Conservation (phyloP, 2,888 invertebrate species). For the Stenurella melanura region DNA sequence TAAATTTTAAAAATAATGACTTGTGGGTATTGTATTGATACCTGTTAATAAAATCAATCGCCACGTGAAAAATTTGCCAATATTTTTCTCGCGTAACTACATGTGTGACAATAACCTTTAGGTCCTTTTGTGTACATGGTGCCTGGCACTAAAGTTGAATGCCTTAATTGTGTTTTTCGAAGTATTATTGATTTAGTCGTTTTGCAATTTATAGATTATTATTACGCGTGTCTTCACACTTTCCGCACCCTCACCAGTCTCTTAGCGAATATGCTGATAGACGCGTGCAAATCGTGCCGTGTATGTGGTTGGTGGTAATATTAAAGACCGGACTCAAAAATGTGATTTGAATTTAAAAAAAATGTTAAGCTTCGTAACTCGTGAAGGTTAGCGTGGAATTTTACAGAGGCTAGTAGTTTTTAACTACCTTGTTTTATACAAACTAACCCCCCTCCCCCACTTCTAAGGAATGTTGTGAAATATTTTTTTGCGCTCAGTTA, state of each 20-base stretch:
- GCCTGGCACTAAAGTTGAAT: constrained; percentile 59
- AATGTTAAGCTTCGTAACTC: neutral
- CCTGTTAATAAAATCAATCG: constrained; percentile 14
- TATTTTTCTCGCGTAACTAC: constrained; percentile 21
- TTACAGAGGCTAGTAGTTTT: neutral
- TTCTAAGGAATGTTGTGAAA: too few species aligned
- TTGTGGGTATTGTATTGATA: neutral
- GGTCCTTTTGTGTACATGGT: constrained; percentile 52
- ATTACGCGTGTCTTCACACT: constrained; percentile 18
- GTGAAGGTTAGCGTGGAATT: neutral
- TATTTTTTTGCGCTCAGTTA: too few species aligned
- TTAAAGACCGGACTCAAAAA: neutral
- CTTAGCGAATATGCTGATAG: constrained; percentile 10
- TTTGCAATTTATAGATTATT: constrained; percentile 39
- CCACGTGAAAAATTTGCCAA: constrained; percentile 12
- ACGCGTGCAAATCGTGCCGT: neutral
- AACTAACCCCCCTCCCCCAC: too few species aligned
- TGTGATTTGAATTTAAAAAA: neutral
- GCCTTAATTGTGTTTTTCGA: constrained; percentile 58
- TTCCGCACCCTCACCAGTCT: constrained; percentile 17
- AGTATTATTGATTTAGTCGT: constrained; percentile 62
- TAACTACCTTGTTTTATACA: neutral
- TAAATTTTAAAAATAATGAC: neutral
- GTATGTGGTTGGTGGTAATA: neutral
- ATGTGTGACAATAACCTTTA: constrained; percentile 49